These are phyloP conservation scores for Kryptopterus vitreolus DNA, from an alignment of 2,797 vertebrate species.

Conservation along the genomic window DNA sequence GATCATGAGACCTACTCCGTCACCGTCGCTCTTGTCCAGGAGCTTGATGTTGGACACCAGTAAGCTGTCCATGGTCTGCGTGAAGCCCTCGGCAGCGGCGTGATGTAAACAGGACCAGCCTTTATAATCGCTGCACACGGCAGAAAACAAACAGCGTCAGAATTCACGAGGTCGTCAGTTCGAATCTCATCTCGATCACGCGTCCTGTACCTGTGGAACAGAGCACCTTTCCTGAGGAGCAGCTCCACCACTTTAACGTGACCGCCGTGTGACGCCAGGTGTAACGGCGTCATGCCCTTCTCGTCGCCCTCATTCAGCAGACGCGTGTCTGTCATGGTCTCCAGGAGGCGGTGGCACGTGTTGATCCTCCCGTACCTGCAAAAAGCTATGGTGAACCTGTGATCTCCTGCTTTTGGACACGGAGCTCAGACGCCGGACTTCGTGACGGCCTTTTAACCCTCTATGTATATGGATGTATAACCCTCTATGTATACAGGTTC, in stretches of 20 bases:
- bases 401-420: neutral
- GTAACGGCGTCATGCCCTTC: conserved; percentile 84
- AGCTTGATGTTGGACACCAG: conserved; percentile 80
- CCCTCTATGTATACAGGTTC: no score
- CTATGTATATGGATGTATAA: neutral
- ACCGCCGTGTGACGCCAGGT: conserved; percentile 80
- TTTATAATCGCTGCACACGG: conserved; percentile 76
- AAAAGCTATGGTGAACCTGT: neutral
- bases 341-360: conserved; percentile 80
- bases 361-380: conserved; percentile 82
- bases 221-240: conserved; percentile 82
- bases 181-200: neutral
- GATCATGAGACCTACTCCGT: conserved; percentile 76
- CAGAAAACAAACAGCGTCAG: neutral
- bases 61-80: conserved; percentile 83
- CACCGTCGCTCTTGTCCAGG: conserved; percentile 78
- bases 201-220: conserved; percentile 78
- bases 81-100: conserved; percentile 80
- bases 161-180: neutral
- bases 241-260: conserved; percentile 85
- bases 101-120: conserved; percentile 85
- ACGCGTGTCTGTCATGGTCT: conserved; percentile 76
- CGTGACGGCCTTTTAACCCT: neutral
- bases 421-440: neutral
- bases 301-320: conserved; percentile 86